A percentile compares a stretch with the other conserved stretches of the same genome.
These are phyloP conservation scores for Mustela nigripes DNA, from an alignment of 2,113 vertebrate genomes.

Conservation along the genomic window DNA sequence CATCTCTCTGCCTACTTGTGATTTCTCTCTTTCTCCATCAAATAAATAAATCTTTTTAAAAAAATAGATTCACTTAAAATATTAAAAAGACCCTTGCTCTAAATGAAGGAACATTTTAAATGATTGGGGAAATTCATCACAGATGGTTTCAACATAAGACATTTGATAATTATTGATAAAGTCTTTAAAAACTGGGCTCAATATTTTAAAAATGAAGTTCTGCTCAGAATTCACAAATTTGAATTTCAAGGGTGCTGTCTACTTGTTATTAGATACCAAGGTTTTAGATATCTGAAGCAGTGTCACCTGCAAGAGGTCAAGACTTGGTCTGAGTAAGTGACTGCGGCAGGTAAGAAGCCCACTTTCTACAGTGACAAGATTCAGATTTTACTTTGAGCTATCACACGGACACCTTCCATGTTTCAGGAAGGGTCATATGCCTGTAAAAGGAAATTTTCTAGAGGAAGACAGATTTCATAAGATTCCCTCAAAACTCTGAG, in stretches of 20 bases:
- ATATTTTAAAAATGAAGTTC: neutral
- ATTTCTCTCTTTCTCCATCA: no score
- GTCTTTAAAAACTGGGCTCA: neutral
- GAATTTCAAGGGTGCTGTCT: neutral
- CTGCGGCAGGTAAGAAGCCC: neutral
- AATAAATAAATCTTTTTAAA: slow-evolving; percentile 37
- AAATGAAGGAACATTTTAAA: slow-evolving; percentile 46
- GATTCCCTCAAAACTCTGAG: neutral
- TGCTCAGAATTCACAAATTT: neutral
- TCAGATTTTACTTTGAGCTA: neutral
- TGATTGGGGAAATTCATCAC: neutral
- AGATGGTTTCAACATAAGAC: neutral
- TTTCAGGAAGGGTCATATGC: neutral
- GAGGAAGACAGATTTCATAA: neutral
- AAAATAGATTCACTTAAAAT: slow-evolving; percentile 51
- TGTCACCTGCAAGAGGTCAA: neutral
- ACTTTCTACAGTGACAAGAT: neutral
- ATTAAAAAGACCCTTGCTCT: neutral
- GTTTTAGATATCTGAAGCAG: neutral
- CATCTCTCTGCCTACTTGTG: no score
- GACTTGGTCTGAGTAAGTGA: neutral
- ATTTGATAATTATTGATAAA: neutral
- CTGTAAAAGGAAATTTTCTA: neutral
- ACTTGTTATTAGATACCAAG: neutral
- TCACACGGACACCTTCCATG: neutral